phyloP scores from a whole-genome alignment of 2,888 invertebrate species.

The Trichopria drosophilae region DNA sequence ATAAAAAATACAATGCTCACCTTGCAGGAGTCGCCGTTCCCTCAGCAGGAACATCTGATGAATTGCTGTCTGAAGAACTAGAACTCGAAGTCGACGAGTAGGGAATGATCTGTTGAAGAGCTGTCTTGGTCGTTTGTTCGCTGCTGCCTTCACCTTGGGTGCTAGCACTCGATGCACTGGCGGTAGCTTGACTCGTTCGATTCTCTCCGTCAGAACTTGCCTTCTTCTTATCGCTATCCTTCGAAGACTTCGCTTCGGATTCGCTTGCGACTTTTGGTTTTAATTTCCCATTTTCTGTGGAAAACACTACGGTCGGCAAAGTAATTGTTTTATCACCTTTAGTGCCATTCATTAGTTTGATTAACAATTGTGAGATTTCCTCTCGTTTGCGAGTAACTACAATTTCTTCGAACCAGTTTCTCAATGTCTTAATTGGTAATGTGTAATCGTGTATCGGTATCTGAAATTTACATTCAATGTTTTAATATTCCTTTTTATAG shows the following conservation, averaged over 20 bases:
- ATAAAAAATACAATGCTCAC: too few species aligned
- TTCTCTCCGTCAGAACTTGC: conserved; percentile 20
- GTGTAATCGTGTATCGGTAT: conserved; percentile 80
- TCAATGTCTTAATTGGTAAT: conserved; percentile 79
- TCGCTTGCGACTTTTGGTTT: conserved; percentile 45
- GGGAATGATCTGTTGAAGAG: conserved; percentile 28
- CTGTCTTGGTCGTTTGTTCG: conserved; percentile 9
- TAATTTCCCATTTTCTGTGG: conserved; percentile 71
- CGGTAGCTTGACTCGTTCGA: neutral
- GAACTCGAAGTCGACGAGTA: conserved; percentile 36
- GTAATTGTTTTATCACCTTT: conserved; percentile 67
- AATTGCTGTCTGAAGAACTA: conserved; percentile 31
- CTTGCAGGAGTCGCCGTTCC: conserved; percentile 7
- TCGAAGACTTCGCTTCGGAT: conserved; percentile 35
- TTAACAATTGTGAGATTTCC: conserved; percentile 79
- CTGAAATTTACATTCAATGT: conserved; percentile 59
- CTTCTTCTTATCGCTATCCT: conserved; percentile 41
- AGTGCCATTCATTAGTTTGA: conserved; percentile 72
- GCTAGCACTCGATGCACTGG: conserved; percentile 1
- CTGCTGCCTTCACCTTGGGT: conserved; percentile 13
- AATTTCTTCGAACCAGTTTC: conserved; percentile 86
- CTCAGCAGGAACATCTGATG: conserved; percentile 28
- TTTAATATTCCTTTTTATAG: neutral
- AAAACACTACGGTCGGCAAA: conserved; percentile 74
- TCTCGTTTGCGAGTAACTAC: conserved; percentile 83